Evolutionary conservation across 2,797 vertebrate genomes (phyloP).

Genomic region (Geotrypetes seraphini): DNA sequence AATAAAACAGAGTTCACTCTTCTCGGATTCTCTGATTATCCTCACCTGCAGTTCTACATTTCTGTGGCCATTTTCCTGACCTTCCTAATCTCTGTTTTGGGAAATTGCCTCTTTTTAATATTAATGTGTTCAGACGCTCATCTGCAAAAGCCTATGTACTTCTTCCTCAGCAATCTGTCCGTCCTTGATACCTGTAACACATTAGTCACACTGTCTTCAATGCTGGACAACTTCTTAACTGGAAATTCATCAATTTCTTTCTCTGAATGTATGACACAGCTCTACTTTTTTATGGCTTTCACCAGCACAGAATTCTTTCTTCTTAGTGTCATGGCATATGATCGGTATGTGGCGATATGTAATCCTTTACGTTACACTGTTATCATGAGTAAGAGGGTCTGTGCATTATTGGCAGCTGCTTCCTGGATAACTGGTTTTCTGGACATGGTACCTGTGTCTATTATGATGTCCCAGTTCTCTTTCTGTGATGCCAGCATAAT

Average conservation of each 20-base stretch:
- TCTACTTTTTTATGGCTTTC: constrained; percentile 29
- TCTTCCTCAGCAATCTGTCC: constrained; percentile 32
- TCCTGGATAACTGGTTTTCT: constrained; percentile 14
- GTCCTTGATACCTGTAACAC: constrained; percentile 40
- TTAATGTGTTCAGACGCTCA: constrained; percentile 9
- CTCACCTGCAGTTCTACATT: too few species aligned
- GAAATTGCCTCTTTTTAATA: constrained; percentile 20
- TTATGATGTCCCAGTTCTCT: not conserved
- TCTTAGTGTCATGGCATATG: constrained; percentile 32
- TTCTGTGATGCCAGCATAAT: not conserved
- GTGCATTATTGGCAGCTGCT: constrained; percentile 8
- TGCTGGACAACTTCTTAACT: constrained; percentile 16
- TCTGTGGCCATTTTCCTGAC: constrained; percentile 26
- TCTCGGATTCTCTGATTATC: too few species aligned
- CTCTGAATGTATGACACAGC: constrained; percentile 17
- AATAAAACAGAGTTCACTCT: too few species aligned
- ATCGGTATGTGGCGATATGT: constrained; percentile 27
- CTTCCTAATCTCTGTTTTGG: constrained; percentile 24
- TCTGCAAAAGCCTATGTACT: constrained; percentile 31
- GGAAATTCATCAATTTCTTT: constrained; percentile 14
- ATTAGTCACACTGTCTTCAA: constrained; percentile 24
- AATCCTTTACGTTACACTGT: constrained; percentile 21
- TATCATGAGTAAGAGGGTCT: constrained; percentile 16
- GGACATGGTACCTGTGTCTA: not conserved
- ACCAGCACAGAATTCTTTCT: constrained; percentile 31